Evolutionary conservation across 1,140 invertebrate genomes (phyloP), one percentile per base, ranked within the genome.

Genomic region (Brachionus angularis): DNA sequence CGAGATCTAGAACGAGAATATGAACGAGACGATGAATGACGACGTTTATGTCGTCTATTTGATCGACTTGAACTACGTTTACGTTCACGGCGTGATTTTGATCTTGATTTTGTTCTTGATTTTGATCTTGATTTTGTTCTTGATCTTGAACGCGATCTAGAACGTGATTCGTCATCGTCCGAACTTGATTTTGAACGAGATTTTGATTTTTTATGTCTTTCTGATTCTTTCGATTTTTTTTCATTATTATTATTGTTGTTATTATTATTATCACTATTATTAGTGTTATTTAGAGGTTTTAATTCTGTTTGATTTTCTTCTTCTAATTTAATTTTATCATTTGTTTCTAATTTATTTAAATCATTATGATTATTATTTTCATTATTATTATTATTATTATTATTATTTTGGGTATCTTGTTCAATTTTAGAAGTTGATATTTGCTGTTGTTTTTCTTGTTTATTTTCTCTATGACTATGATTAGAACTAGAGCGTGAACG

Each of bases 131-230:
- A 21, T 21, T 16, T 5, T 23, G 25, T 21, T 50, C 47, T 25
- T n/a, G 14, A 50, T 4, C 18, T 33, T 3, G 31, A 36, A 36
- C 53, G 31, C 1, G 53, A 58, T 33, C 33, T 39, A 3, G 53
- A 58, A 36, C 53, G 53, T 33, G 53, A 36, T 8, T 10, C 31
- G 14, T 39, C 36, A 14, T 14, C 14, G 36, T 39, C 7, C 7
- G 36, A 39, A n/a, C n/a, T n/a, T n/a, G n/a, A n/a, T n/a, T n/a
- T n/a, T 27, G 49, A 52, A n/a, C 49, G 49, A 52, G 49, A 52
- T 29, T n/a, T 55, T 29, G 52, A 55, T 25, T 27, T 25, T 31
- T 52, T 55, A n/a, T 16, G 31, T n/a, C 29, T 31, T 16, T 55
- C 34, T 34, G 31, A 18, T 12, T 55, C 29, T 42, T 10, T 14